These are phyloP conservation scores for Seriola rivoliana DNA, from an alignment of 2,113 vertebrate species.

Conservation along the genomic window DNA sequence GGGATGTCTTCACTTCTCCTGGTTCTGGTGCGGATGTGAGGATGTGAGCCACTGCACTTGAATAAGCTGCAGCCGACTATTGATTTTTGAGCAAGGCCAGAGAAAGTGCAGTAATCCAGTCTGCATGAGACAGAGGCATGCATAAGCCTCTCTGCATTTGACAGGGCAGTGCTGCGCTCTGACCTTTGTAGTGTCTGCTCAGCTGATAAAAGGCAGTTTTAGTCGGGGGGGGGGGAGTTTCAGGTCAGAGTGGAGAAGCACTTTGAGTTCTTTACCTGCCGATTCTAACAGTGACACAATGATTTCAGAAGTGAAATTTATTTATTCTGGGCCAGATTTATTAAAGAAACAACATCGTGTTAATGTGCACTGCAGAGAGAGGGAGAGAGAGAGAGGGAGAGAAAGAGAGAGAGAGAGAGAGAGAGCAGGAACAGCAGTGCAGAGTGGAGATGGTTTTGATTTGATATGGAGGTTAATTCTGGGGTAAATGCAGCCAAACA, in stretches of 20 bases:
- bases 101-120: conserved; percentile 68
- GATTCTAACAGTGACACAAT: background rate
- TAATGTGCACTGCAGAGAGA: background rate
- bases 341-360: background rate
- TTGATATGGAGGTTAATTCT: too few relatives aligned
- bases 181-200: conserved; percentile 29
- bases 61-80: conserved; percentile 53
- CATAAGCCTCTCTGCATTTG: conserved; percentile 28
- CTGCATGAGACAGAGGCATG: conserved; percentile 35
- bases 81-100: conserved; percentile 57
- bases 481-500: too few relatives aligned
- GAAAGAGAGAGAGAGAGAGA: background rate
- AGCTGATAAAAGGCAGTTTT: conserved; percentile 47
- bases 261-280: background rate
- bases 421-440: background rate
- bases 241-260: conserved; percentile 1
- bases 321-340: background rate
- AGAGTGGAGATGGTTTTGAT: too few relatives aligned
- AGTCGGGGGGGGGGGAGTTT: background rate
- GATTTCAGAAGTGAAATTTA: background rate
- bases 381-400: background rate
- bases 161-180: background rate
- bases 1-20: conserved; percentile 6
- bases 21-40: background rate
- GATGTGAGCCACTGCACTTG: conserved; percentile 41